Evolutionary conservation across 2,888 invertebrate species (phyloP), one percentile per base, ranked within the genome.

Genomic region (Cheiracanthium punctorium): DNA sequence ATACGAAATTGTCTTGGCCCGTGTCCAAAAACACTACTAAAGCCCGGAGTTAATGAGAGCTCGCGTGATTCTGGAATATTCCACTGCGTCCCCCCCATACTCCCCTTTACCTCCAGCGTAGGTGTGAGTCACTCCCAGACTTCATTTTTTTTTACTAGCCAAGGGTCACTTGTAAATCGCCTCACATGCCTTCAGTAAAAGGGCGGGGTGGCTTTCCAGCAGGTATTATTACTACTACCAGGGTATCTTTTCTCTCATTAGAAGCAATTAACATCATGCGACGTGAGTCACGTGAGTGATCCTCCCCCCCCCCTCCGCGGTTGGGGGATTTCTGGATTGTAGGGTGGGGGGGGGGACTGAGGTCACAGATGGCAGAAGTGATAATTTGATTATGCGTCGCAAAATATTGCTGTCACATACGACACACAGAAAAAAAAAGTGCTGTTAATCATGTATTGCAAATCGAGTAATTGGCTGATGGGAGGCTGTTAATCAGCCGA

Each of bases 121-220:
- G 32, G 67, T 32, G 32, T 67, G 67, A 67, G 67, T 67, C 67
- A 67, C 32, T 14, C 67, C 32, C n/a, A 2, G n/a, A 17, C 12
- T 30, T n/a, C n/a, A n/a, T n/a, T n/a, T n/a, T 14, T 67, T 67
- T 67, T 67, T 30, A 30, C 30, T 30, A 17, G 1, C 30, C 67
- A 30, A n/a, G 67, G 67, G 32, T 30, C 32, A 67, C 32, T 67
- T 67, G 30, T 67, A 67, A 30, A n/a, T 30, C 17, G 67, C 67
- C 30, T 67, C 67, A 67, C 67, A 32, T 32, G 67, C 67, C 30
- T 30, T 2, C 30, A 32, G n/a, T 67, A 67, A 67, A 67, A 67
- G 17, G 67, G 7, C 58, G 20, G 24, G 58, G 58, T 58, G 58
- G 20, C 2, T 24, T 58, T 58, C 24, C 24, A 5, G 58, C 58